phyloP scores from a whole-genome alignment of 2,113 vertebrate genomes.

The Phodopus roborovskii region DNA sequence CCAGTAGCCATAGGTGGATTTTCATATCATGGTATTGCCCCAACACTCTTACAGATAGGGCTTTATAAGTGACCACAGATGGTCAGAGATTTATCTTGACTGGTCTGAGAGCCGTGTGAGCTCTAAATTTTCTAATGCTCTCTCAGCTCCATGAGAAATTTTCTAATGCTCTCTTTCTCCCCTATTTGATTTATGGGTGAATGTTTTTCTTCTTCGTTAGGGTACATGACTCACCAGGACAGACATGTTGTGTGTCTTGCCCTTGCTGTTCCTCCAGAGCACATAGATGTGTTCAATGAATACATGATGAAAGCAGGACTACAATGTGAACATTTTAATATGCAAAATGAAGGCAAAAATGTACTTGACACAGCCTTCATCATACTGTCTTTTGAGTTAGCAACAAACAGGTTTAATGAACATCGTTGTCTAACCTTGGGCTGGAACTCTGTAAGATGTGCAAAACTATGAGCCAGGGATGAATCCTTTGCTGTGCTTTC shows the following conservation, averaged over 20 bases:
- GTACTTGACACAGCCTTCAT: background rate
- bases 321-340: background rate
- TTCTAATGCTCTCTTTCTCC: background rate
- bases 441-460: background rate
- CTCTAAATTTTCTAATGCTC: background rate
- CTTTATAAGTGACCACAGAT: background rate
- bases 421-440: background rate
- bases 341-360: background rate
- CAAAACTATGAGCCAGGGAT: background rate
- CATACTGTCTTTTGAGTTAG: background rate
- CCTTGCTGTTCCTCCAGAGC: background rate
- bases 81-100: background rate
- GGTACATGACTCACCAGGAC: background rate
- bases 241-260: background rate
- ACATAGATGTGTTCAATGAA: background rate
- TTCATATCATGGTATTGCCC: constrained; percentile 1
- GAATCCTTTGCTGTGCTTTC: background rate
- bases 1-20: background rate
- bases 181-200: background rate
- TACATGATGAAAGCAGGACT: background rate
- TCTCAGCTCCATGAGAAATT: background rate
- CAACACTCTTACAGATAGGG: background rate
- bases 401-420: background rate
- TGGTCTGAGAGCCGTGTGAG: background rate
- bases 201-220: background rate